Evolutionary conservation across 2,888 invertebrate genomes (phyloP).

Genomic region (Dryomyza anilis): DNA sequence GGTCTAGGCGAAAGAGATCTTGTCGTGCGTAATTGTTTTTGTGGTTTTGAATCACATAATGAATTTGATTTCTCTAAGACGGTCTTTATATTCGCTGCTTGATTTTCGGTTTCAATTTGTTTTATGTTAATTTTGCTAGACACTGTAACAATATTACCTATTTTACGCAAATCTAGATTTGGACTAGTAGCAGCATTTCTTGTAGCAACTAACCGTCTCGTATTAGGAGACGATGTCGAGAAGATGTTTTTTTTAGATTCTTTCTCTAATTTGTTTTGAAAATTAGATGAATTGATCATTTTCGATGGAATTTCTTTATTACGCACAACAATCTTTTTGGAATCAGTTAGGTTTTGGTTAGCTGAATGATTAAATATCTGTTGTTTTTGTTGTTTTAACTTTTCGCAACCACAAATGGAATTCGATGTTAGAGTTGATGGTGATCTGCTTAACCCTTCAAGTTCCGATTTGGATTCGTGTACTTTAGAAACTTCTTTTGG

Average conservation of each 20-base stretch:
- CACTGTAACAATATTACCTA: conserved; percentile 35
- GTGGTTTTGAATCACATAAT: conserved; percentile 47
- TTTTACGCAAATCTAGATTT: conserved; percentile 58
- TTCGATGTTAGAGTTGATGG: conserved; percentile 25
- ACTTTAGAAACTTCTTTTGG: not conserved
- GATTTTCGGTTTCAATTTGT: conserved; percentile 23
- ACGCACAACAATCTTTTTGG: conserved; percentile 30
- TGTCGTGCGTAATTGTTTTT: conserved; percentile 45
- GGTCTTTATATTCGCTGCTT: conserved; percentile 17
- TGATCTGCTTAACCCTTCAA: too few relatives aligned
- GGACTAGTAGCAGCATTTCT: conserved; percentile 61
- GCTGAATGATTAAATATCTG: not conserved
- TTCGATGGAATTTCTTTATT: not conserved
- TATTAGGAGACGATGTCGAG: not conserved
- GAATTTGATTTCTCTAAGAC: conserved; percentile 48
- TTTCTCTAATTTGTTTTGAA: too few relatives aligned
- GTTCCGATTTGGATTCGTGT: too few relatives aligned
- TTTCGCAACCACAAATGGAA: conserved; percentile 35
- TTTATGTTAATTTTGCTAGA: not conserved
- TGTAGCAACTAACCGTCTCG: conserved; percentile 46
- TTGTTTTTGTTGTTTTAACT: conserved; percentile 6
- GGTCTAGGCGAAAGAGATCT: conserved; percentile 49
- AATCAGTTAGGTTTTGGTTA: conserved; percentile 36
- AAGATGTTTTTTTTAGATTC: not conserved
- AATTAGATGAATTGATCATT: too few relatives aligned